phyloP scores from a whole-genome alignment of 2,113 vertebrate species.

The Myiozetetes cayanensis region DNA sequence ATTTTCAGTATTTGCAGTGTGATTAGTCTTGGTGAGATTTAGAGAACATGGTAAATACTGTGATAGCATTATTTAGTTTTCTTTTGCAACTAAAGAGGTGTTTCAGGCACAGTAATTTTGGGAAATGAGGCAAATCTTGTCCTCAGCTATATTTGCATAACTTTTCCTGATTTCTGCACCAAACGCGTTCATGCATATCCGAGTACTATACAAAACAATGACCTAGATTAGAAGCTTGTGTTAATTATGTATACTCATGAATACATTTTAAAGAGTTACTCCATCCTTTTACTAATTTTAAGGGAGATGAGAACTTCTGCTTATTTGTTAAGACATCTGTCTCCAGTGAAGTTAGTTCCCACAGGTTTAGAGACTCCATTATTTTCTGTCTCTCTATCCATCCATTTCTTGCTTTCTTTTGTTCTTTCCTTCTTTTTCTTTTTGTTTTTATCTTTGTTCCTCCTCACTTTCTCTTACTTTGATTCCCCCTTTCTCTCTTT shows the following conservation, averaged over 20 bases:
- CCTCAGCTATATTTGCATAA: not conserved
- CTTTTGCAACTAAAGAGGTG: not conserved
- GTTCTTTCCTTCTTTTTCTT: not conserved
- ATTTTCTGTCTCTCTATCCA: not conserved
- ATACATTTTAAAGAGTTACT: not conserved
- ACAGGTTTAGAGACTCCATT: not conserved
- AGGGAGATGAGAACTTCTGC: not conserved
- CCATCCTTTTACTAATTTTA: not conserved
- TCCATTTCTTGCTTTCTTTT: not conserved
- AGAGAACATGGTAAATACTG: not conserved
- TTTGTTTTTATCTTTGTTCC: not conserved
- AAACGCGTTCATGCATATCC: not conserved
- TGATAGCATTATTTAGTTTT: not conserved
- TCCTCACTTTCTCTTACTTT: not conserved
- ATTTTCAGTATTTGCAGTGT: not conserved
- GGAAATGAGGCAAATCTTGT: not conserved
- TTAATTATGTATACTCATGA: not conserved
- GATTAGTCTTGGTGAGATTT: not conserved
- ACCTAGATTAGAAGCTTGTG: constrained; percentile 27
- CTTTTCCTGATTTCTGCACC: not conserved
- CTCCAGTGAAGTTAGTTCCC: not conserved
- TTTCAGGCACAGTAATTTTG: not conserved
- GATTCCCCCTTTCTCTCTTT: not conserved
- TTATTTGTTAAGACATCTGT: not conserved
- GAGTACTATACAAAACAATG: not conserved